Evolutionary conservation across 2,113 vertebrate genomes (phyloP).

Genomic region (Eubucco bourcierii): DNA sequence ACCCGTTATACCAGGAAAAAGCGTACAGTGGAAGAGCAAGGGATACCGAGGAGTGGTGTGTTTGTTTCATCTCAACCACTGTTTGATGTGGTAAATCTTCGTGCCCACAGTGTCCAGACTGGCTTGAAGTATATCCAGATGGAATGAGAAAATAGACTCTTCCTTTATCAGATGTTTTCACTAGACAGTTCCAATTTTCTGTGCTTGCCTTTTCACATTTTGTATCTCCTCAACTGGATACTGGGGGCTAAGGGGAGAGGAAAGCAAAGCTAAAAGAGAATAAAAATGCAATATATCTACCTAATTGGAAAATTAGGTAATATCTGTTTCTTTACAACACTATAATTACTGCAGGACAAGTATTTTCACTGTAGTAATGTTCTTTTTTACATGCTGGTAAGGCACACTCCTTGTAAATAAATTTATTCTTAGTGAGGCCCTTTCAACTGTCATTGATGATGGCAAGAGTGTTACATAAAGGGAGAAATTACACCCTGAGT

Average conservation of each 20-base stretch:
- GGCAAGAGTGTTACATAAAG: not conserved
- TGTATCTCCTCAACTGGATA: not conserved
- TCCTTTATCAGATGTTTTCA: not conserved
- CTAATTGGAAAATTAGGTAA: not conserved
- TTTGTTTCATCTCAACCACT: not conserved
- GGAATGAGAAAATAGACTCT: not conserved
- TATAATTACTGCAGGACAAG: not conserved
- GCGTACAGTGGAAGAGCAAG: not conserved
- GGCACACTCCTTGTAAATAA: not conserved
- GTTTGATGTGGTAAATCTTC: not conserved
- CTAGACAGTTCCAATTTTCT: not conserved
- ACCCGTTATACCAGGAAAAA: fast-evolving
- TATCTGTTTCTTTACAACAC: not conserved
- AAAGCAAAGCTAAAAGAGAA: not conserved
- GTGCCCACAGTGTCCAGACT: not conserved
- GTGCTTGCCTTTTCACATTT: not conserved
- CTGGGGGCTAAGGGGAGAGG: fast-evolving
- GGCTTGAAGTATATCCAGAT: not conserved
- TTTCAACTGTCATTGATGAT: not conserved
- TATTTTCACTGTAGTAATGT: not conserved
- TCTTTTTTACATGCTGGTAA: not conserved
- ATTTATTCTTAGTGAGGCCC: not conserved
- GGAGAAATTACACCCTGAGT: not conserved
- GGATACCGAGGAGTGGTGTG: not conserved
- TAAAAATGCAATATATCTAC: not conserved